These are phyloP conservation scores for Heliconius ethilla DNA, from an alignment of 2,888 invertebrate genomes.

Conservation along the genomic window DNA sequence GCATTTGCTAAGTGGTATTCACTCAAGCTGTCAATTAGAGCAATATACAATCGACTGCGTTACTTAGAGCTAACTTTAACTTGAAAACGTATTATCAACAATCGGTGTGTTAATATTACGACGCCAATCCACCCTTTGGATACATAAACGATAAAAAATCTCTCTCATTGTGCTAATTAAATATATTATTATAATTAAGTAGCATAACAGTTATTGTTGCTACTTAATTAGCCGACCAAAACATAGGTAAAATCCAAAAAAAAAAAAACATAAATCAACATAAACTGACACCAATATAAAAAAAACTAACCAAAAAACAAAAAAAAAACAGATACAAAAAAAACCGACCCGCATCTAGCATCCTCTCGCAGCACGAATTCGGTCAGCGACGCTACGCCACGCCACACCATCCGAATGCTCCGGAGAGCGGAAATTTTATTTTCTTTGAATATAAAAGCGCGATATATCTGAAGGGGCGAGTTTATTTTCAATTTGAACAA, in stretches of 20 bases:
- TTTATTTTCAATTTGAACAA: slow-evolving; percentile 79
- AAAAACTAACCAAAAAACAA: background rate
- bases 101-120: too few relatives aligned
- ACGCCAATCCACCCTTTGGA: too few relatives aligned
- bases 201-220: background rate
- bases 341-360: background rate
- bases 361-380: slow-evolving; percentile 24
- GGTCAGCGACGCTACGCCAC: slow-evolving; percentile 22
- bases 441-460: slow-evolving; percentile 40
- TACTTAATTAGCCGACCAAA: background rate
- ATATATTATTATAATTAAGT: too few relatives aligned
- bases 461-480: slow-evolving; percentile 52
- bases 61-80: slow-evolving; percentile 1
- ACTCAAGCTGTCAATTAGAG: slow-evolving; percentile 18
- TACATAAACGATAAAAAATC: too few relatives aligned
- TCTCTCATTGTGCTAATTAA: too few relatives aligned
- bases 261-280: background rate
- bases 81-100: background rate
- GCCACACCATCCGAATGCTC: slow-evolving; percentile 28
- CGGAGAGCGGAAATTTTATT: slow-evolving; percentile 38
- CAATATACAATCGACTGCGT: slow-evolving; percentile 13
- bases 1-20: slow-evolving; percentile 12
- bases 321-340: background rate
- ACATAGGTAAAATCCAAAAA: background rate
- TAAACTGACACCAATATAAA: background rate